Evolutionary conservation across 2,113 vertebrate genomes (phyloP).

Genomic region (Amphiprion ocellaris): DNA sequence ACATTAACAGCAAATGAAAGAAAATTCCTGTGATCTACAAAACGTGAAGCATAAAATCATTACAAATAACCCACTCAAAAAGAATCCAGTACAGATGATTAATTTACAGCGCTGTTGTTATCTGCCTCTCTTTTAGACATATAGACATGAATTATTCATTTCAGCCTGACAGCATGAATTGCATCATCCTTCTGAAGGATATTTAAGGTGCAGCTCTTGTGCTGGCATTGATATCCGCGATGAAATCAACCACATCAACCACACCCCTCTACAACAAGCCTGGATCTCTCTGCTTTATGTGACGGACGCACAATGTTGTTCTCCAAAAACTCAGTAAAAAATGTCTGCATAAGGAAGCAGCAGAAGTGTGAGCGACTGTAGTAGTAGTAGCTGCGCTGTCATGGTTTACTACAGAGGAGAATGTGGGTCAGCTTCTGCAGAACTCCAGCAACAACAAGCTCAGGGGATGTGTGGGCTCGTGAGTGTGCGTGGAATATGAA

Average conservation of each 20-base stretch:
- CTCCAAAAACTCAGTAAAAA: neutral
- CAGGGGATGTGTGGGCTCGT: conserved; percentile 13
- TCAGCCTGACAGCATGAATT: conserved; percentile 34
- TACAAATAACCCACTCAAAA: neutral
- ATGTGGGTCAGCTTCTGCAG: conserved; percentile 76
- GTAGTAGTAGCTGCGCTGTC: conserved; percentile 51
- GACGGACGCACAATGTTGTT: neutral
- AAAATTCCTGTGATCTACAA: conserved; percentile 13
- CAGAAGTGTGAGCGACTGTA: conserved; percentile 11
- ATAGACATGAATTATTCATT: conserved; percentile 45
- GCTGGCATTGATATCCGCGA: neutral
- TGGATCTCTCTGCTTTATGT: conserved; percentile 5
- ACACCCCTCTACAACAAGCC: neutral
- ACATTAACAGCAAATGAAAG: neutral
- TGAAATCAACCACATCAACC: neutral
- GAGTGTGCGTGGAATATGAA: conserved; percentile 28
- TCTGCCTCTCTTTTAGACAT: neutral
- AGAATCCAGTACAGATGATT: neutral
- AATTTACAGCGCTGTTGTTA: neutral
- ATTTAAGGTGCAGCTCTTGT: conserved; percentile 27
- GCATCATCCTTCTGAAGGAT: conserved; percentile 45
- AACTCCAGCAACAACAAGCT: conserved; percentile 46
- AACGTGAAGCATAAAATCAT: neutral
- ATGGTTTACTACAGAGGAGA: conserved; percentile 62
- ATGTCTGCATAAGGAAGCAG: neutral